Conservation (phyloP, 1,140 invertebrate species). For the Philopotamus ludificatus region DNA sequence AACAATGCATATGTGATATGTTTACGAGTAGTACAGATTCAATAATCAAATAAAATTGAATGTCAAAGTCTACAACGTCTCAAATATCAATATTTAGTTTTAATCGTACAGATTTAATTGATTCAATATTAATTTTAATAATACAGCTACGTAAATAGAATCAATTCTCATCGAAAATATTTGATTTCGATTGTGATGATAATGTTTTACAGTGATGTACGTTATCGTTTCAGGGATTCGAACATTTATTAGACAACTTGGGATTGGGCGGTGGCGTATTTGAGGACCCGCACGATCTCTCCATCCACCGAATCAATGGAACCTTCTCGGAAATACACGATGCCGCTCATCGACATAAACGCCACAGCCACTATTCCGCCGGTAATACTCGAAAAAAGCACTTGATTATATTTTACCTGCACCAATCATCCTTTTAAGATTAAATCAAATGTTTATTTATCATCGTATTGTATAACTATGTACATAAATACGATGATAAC, state of each 20-base stretch:
- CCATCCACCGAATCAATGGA: slow-evolving; percentile 56
- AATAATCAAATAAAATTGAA: neutral
- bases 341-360: slow-evolving; percentile 56
- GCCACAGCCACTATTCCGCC: slow-evolving; percentile 30
- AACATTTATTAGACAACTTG: slow-evolving; percentile 61
- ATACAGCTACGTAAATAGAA: neutral
- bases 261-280: slow-evolving; percentile 61
- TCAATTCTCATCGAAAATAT: neutral
- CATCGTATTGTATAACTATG: no score
- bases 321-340: slow-evolving; percentile 61
- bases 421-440: no score
- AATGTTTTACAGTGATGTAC: neutral
- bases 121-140: neutral
- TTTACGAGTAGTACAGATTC: no score
- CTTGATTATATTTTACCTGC: no score
- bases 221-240: slow-evolving; percentile 62
- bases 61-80: neutral
- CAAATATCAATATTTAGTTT: neutral
- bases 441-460: no score
- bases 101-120: neutral
- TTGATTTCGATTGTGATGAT: neutral
- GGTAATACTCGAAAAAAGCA: no score
- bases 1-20: no score
- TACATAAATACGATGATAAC: no score
- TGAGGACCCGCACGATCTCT: slow-evolving; percentile 57